Percentiles rank a stretch among this genome's conserved stretches.
Conservation (phyloP, 2,797 vertebrate genomes). For the Acipenser ruthenus region DNA sequence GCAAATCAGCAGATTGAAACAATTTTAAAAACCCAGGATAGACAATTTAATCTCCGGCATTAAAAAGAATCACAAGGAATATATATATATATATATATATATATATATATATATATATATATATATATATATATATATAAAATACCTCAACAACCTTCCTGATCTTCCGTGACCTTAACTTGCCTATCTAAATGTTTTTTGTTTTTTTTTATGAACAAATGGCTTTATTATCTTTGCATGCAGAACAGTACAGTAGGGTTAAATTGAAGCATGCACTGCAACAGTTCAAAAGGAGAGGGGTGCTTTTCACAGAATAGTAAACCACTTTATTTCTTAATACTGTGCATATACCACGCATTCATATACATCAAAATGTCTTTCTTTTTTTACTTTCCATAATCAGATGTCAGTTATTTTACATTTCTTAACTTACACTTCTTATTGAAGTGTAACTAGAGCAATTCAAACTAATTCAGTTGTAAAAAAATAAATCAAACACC, state of each 20-base stretch:
- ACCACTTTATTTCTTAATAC: no score
- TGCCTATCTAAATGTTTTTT: slow-evolving; percentile 38
- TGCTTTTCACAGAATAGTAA: no score
- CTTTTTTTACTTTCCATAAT: no score
- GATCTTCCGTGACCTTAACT: slow-evolving; percentile 28
- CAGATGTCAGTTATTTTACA: no score
- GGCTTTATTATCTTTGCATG: background rate
- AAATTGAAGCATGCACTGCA: background rate
- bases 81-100: slow-evolving; percentile 22
- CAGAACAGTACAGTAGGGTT: background rate
- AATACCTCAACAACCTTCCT: slow-evolving; percentile 16
- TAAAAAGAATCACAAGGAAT: slow-evolving; percentile 28
- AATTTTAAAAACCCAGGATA: background rate
- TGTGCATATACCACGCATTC: no score
- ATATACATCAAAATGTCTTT: no score
- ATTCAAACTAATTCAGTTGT: no score
- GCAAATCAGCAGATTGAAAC: slow-evolving; percentile 41
- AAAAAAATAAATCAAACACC: no score
- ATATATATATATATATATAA: no score
- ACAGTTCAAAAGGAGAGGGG: background rate
- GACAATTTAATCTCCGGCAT: slow-evolving; percentile 22
- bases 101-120: background rate
- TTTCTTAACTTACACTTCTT: no score
- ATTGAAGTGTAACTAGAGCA: no score
- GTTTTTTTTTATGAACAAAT: slow-evolving; percentile 34